A percentile compares a stretch with the other conserved stretches of the same genome.
These are phyloP conservation scores for Aricia artaxerxes DNA, from an alignment of 2,888 invertebrate species.

Conservation along the genomic window DNA sequence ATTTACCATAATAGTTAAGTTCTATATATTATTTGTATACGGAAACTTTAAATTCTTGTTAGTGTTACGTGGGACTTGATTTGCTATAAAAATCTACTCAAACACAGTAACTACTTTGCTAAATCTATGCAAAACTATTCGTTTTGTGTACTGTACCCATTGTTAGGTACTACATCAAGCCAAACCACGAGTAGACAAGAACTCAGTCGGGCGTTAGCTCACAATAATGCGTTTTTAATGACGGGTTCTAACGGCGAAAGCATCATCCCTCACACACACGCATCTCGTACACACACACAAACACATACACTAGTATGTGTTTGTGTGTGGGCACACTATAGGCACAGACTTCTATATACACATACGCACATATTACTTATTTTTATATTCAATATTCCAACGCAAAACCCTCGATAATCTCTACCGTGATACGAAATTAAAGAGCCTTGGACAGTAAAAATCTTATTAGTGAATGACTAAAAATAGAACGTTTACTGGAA, in stretches of 20 bases:
- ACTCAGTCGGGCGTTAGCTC: constrained; percentile 6
- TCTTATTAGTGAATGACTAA: neutral
- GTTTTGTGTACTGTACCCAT: neutral
- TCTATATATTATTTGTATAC: too few species aligned
- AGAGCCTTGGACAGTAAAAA: neutral
- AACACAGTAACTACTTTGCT: neutral
- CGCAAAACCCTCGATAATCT: neutral
- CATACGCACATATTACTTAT: neutral
- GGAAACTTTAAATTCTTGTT: too few species aligned
- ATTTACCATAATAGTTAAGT: too few species aligned
- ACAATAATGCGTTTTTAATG: constrained; percentile 23
- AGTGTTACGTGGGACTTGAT: too few species aligned
- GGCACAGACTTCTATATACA: neutral
- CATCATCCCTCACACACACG: neutral
- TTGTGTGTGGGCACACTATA: too few species aligned
- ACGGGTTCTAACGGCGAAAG: constrained; percentile 1
- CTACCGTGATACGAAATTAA: neutral
- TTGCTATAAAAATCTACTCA: neutral
- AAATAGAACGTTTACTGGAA: neutral
- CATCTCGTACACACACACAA: neutral
- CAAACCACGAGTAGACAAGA: constrained; percentile 12
- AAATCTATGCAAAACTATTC: neutral
- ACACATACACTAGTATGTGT: neutral
- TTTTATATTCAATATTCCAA: neutral
- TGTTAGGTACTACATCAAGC: neutral